Base-by-base conservation (phyloP, 1,140 invertebrate genomes). In the Cydia splendana region DNA sequence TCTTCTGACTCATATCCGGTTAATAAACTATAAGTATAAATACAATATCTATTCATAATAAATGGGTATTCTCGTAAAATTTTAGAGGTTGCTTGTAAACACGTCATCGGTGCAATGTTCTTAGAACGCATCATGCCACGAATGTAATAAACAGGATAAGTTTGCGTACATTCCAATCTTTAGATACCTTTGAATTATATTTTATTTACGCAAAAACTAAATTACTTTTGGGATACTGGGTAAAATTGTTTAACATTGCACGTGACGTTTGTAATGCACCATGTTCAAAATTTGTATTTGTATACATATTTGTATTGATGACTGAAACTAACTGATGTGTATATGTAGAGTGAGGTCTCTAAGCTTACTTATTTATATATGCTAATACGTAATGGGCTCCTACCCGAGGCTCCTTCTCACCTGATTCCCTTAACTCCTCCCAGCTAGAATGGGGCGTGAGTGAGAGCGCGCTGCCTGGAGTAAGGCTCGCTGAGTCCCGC, bases 391-490 rank as follows among this genome's bases (percentile, higher is more conserved):
- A 30, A 30, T 4, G 30, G 3, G 30, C 30, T 30, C 30, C 30
- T 30, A 30, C 30, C 30, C 1, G 3, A 30, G 3, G 30, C 30
- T 30, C 30, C 30, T 30, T 83, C 79, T 73, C 65, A 91, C 89
- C 85, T 82, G 84, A 78, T 13, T 93, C 91, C 15, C 88, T 84
- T 28, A 93, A 75, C 71, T 93, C 91, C 79, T 93, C 91, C 71
- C 90, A 91, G 0, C 89, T 91, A 75, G 91, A 92, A 71, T 90
- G 88, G 2, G 90, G 89, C n/a, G 90, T 90, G 0, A 93, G 76
- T 0, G 91, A 93, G 9, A 91, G 65, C 0, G 84, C 85, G 75
- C 89, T 92, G n/a, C 88, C 90, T 0, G 90, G 89, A 5, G 90
- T 93, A 0, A 92, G 30, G 65, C 28, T 69, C 1, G 28, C 65